phyloP scores from a whole-genome alignment of 1,140 invertebrate genomes.

The Lepidurus apus region DNA sequence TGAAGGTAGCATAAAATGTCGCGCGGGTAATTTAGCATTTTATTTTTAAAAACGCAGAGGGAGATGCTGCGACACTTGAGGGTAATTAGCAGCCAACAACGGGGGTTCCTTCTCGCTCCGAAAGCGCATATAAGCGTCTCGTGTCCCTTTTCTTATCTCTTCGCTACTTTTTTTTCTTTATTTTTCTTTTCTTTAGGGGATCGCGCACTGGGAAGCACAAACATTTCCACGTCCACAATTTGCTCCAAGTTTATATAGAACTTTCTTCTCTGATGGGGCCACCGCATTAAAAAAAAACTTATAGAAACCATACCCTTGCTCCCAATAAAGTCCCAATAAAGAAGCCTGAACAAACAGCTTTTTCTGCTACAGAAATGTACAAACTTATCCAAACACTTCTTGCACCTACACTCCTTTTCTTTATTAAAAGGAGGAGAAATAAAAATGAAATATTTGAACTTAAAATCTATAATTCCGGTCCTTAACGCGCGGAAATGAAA shows the following conservation, averaged over 20 bases:
- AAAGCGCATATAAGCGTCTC: neutral
- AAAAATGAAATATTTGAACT: too few relatives aligned
- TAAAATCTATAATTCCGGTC: too few relatives aligned
- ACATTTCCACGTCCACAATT: slow-evolving; percentile 1
- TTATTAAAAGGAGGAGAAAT: too few relatives aligned
- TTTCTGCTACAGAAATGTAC: too few relatives aligned
- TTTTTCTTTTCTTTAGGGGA: neutral
- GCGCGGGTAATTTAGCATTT: slow-evolving; percentile 12
- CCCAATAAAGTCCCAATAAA: too few relatives aligned
- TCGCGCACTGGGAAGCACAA: neutral
- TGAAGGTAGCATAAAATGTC: slow-evolving; percentile 22
- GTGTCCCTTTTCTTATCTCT: slow-evolving; percentile 8
- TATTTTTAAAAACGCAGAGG: slow-evolving; percentile 19
- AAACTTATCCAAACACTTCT: too few relatives aligned
- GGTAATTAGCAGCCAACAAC: slow-evolving; percentile 21
- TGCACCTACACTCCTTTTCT: too few relatives aligned
- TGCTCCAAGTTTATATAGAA: slow-evolving; percentile 16
- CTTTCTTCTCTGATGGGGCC: neutral
- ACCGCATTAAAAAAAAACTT: neutral
- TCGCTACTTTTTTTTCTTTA: neutral
- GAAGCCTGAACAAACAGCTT: too few relatives aligned
- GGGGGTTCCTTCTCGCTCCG: slow-evolving; percentile 7
- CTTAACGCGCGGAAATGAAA: neutral
- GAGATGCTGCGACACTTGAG: slow-evolving; percentile 20
- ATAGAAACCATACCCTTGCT: too few relatives aligned